phyloP scores from a whole-genome alignment of 2,113 vertebrate genomes.

The Paedocypris sp. region DNA sequence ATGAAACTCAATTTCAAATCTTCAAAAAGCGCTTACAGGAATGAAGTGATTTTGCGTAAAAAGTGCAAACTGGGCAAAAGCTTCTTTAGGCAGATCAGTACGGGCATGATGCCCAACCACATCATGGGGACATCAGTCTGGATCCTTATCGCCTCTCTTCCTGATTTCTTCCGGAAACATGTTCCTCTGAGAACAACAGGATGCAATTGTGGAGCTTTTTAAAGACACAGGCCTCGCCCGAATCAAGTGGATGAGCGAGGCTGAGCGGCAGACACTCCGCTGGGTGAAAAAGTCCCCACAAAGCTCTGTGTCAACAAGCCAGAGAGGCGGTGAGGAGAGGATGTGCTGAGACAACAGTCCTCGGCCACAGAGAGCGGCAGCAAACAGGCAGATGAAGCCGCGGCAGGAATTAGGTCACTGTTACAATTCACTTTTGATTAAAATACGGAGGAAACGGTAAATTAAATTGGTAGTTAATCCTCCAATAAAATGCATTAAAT shows the following conservation, averaged over 20 bases:
- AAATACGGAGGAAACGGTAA: slow-evolving; percentile 5
- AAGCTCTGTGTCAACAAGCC: slow-evolving; percentile 48
- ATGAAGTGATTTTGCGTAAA: too few relatives aligned
- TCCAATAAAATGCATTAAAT: too few relatives aligned
- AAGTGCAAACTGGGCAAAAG: too few relatives aligned
- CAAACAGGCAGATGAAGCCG: slow-evolving; percentile 9
- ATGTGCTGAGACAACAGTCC: slow-evolving; percentile 54
- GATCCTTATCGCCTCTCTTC: slow-evolving; percentile 55
- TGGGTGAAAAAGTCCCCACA: slow-evolving; percentile 52
- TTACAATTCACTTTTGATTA: slow-evolving; percentile 20
- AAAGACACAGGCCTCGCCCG: slow-evolving; percentile 41
- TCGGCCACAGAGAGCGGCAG: slow-evolving; percentile 28
- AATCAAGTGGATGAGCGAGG: slow-evolving; percentile 52
- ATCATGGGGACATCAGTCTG: slow-evolving; percentile 22
- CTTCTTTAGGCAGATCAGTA: neutral
- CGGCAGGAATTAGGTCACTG: slow-evolving; percentile 14
- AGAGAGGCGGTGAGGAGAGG: slow-evolving; percentile 45
- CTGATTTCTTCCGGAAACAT: slow-evolving; percentile 39
- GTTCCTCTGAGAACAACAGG: too few relatives aligned
- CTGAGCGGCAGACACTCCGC: slow-evolving; percentile 26
- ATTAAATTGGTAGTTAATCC: too few relatives aligned
- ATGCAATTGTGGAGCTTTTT: slow-evolving; percentile 47
- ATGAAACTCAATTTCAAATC: too few relatives aligned
- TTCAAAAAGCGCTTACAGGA: too few relatives aligned
- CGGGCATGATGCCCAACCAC: neutral